Evolutionary conservation across 2,888 invertebrate species (phyloP).

Genomic region (Rotaria socialis): DNA sequence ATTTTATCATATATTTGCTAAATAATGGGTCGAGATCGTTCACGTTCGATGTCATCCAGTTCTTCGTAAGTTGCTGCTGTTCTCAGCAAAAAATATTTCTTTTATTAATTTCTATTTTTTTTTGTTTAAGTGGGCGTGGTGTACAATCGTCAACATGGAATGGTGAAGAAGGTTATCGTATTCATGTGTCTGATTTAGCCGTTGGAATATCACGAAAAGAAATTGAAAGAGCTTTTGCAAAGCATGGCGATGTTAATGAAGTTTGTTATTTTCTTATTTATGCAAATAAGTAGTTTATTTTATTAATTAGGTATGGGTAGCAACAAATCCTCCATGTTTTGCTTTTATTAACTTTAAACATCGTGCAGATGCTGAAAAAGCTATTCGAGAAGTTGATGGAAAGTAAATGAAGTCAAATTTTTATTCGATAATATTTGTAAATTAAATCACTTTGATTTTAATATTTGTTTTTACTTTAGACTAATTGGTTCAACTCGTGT

Average conservation of each 20-base stretch:
- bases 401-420: background rate
- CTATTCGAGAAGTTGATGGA: constrained; percentile 14
- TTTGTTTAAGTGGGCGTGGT: background rate
- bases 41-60: constrained; percentile 2
- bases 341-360: constrained; percentile 11
- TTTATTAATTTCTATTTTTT: too few species aligned
- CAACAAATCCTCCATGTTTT: constrained; percentile 24
- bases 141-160: background rate
- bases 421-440: too few species aligned
- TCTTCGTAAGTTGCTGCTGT: background rate
- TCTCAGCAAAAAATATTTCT: too few species aligned
- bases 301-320: background rate
- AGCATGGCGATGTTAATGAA: background rate
- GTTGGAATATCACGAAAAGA: background rate
- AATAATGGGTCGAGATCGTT: background rate
- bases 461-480: background rate
- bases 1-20: too few species aligned
- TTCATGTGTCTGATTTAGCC: constrained; percentile 22
- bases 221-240: background rate
- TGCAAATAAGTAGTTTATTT: too few species aligned
- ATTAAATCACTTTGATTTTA: background rate
- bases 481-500: background rate
- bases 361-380: background rate
- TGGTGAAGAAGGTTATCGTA: background rate
- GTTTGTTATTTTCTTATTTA: background rate